Conservation (phyloP, 2,888 invertebrate species). For the Caradrina kadenii region DNA sequence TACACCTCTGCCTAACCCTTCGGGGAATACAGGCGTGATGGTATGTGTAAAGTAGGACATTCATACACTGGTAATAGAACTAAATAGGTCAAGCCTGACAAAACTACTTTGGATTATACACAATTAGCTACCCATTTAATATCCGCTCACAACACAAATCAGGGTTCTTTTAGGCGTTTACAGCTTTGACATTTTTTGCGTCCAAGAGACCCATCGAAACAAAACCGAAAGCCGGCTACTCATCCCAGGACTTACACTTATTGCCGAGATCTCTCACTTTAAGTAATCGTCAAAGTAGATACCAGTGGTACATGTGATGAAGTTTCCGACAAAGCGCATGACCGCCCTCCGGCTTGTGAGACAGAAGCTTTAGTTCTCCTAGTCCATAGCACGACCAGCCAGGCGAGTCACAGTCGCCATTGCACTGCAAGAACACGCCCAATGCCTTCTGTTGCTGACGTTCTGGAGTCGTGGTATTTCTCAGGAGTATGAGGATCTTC, state of each 20-base stretch:
- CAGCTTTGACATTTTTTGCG: background rate
- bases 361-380: constrained; percentile 97
- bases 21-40: too few relatives aligned
- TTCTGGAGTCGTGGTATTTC: constrained; percentile 93
- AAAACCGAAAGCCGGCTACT: background rate
- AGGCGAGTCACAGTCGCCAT: constrained; percentile 98
- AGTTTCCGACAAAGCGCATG: constrained; percentile 95
- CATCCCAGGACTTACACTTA: background rate
- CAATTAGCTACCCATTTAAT: too few relatives aligned
- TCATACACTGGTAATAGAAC: too few relatives aligned
- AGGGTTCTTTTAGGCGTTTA: too few relatives aligned
- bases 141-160: too few relatives aligned
- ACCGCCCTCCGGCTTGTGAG: constrained; percentile 95
- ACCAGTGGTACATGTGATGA: constrained; percentile 98
- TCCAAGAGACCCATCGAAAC: background rate
- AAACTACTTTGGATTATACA: too few relatives aligned
- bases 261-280: background rate
- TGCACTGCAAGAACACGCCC: constrained; percentile 97
- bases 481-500: constrained; percentile 99
- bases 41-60: too few relatives aligned
- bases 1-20: too few relatives aligned
- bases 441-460: constrained; percentile 93
- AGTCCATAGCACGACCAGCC: constrained; percentile 99
- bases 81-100: too few relatives aligned
- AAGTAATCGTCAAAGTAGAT: constrained; percentile 4